Percentiles rank a stretch among this genome's conserved stretches.
phyloP scores from a whole-genome alignment of 1,140 invertebrate genomes.

The Propsilocerus akamusi region DNA sequence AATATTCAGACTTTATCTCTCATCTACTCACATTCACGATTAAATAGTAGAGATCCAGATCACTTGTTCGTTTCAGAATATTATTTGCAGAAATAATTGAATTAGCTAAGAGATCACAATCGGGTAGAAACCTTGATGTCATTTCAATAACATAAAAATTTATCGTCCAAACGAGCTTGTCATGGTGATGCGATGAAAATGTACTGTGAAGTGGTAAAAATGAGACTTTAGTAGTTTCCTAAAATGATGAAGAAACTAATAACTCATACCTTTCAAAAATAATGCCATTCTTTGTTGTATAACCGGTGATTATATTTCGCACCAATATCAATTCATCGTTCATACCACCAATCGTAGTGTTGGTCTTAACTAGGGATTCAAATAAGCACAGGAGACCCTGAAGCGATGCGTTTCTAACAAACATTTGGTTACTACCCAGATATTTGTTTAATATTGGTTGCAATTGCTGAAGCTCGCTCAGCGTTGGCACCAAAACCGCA shows the following conservation, averaged over 20 bases:
- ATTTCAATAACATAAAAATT: constrained; percentile 27
- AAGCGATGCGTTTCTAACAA: constrained; percentile 39
- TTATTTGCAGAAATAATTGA: constrained; percentile 21
- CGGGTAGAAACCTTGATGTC: constrained; percentile 23
- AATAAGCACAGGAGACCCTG: constrained; percentile 61
- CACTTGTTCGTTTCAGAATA: constrained; percentile 17
- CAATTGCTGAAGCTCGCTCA: constrained; percentile 17
- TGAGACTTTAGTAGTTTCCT: neutral
- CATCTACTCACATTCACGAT: constrained; percentile 23
- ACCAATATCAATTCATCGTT: constrained; percentile 38
- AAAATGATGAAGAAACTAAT: constrained; percentile 11
- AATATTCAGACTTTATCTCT: too few species aligned
- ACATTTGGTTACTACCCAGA: constrained; percentile 29
- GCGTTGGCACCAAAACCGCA: constrained; percentile 19
- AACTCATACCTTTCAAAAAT: constrained; percentile 30
- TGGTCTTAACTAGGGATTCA: constrained; percentile 37
- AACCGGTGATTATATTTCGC: constrained; percentile 43
- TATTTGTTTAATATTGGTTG: constrained; percentile 28
- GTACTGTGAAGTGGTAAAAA: neutral
- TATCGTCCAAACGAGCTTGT: constrained; percentile 19
- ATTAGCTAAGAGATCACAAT: constrained; percentile 20
- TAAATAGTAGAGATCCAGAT: constrained; percentile 20
- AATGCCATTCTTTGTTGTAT: constrained; percentile 44
- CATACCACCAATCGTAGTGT: constrained; percentile 30
- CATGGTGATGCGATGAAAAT: constrained; percentile 10